Evolutionary conservation across 1,140 invertebrate species (phyloP), one percentile per base, ranked within the genome.

Genomic region (Mya arenaria): DNA sequence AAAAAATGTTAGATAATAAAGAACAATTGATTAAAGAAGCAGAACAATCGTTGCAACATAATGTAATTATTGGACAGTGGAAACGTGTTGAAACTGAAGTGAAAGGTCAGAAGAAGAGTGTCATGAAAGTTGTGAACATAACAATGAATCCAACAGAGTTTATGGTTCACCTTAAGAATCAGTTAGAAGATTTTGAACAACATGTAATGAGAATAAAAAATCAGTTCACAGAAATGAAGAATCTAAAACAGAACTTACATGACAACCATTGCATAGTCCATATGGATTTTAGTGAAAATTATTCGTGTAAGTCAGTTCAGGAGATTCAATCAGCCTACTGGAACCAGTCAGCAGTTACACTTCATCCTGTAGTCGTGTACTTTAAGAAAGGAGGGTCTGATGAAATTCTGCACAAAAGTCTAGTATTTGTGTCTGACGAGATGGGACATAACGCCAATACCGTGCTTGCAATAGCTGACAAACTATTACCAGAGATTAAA

Each of bases 261-360:
- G 30, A 36, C 4, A 30, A 87, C 56, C 48, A 87, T 17, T 48
- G 74, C 2, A 58, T 84, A n/a, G 19, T 87, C 30, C 79, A 84
- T 25, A 83, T 87, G 78, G 84, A 86, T 60, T 87, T 86, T 73
- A 80, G 83, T 15, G 85, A 88, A 65, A 86, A 84, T 44, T 85
- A 83, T 17, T 39, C 8, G 2, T 85, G 84, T 60, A 72, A 66
- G 32, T 48, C 17, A 15, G 72, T 73, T 5, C 77, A 87, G 36
- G 84, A 87, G 75, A 82, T 87, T 19, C 84, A 87, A 56, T 75
- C 68, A 8, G 85, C 84, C 0, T 85, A 83, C 23, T 87, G 84
- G 85, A 85, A 84, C 52, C 36, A 62, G 34, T 71, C 48, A 5
- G 34, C 8, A 15, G 74, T 87, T 10, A 80, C 74, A 1, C 28